Base-by-base conservation (phyloP, 2,797 vertebrate species). In the Pelobates cultripes region DNA sequence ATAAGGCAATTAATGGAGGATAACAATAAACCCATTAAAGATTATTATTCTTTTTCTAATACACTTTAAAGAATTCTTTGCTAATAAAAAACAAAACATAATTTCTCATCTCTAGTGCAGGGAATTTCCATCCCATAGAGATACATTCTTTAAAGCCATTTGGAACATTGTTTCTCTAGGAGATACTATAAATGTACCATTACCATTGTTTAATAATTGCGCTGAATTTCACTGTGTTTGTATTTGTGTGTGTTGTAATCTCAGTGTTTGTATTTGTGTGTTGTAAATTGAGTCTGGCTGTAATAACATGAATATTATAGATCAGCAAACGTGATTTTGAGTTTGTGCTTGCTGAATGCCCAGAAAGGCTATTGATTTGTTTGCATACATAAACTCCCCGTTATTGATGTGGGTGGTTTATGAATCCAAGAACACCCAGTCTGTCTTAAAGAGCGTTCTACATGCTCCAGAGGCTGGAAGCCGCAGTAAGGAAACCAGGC, bases 401-500 rank as follows among this genome's bases (percentile, higher is more conserved):
- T 15, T 63, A 63, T 42, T n/a, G 60, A 45, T 42, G 71, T 75
- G 9, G n/a, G 42, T 66, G 14, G 57, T 68, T 51, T 75, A 61
- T 40, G 13, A 60, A 41, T 79, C 28, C 14, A 13, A 51, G 67
- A 78, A 75, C 77, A 79, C 77, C 77, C 77, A 72, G 77, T 55
- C 51, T 75, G 67, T 71, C 61, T 15, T 76, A 67, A 4, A 45
- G 61, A 79, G 66, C 41, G 55, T 14, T 75, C 28, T 12, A 42
- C 44, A 75, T 57, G 55, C n/a, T 74, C 40, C 43, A 51, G 71
- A 72, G 45, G 53, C 64, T 75, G n/a, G 64, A 12, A 43, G 68
- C 64, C 7, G 17, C 70, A 3, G 17, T 17, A 81, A 85, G 44
- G 73, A 86, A 83, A 75, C 80, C 81, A 85, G 86, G 84, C 85